A percentile compares a stretch with the other conserved stretches of the same genome.
phyloP scores from a whole-genome alignment of 2,888 invertebrate genomes.

The Gastrophysa polygoni region DNA sequence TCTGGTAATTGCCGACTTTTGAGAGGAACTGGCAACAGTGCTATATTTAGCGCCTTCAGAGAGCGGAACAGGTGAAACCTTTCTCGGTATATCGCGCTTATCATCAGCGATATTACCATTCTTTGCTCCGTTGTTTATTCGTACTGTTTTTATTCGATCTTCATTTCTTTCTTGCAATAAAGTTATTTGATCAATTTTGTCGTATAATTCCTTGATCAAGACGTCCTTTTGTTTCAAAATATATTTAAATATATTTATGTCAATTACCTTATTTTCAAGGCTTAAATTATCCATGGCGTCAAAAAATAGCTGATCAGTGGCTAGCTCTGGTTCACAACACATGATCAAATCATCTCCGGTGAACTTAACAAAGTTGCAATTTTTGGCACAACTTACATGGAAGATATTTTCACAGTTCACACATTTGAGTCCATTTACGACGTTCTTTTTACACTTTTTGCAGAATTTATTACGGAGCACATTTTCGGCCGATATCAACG shows the following conservation, averaged over 20 bases:
- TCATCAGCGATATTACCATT: neutral
- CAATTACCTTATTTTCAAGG: conserved; percentile 18
- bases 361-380: conserved; percentile 19
- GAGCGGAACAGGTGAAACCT: neutral
- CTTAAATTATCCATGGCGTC: conserved; percentile 14
- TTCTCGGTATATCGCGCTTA: conserved; percentile 13
- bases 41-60: neutral
- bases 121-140: conserved; percentile 7
- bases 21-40: conserved; percentile 12
- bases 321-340: conserved; percentile 17
- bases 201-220: conserved; percentile 18
- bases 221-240: conserved; percentile 19
- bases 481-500: conserved; percentile 8
- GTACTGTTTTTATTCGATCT: conserved; percentile 6
- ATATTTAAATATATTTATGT: conserved; percentile 22
- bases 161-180: conserved; percentile 11
- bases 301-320: conserved; percentile 11
- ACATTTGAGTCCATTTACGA: conserved; percentile 15
- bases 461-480: conserved; percentile 15
- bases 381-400: conserved; percentile 18
- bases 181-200: conserved; percentile 20
- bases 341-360: conserved; percentile 16
- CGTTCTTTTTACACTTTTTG: conserved; percentile 12
- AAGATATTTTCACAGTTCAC: conserved; percentile 17
- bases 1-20: conserved; percentile 12